Conservation (phyloP, 2,113 vertebrate species). For the Lagenorhynchus albirostris region DNA sequence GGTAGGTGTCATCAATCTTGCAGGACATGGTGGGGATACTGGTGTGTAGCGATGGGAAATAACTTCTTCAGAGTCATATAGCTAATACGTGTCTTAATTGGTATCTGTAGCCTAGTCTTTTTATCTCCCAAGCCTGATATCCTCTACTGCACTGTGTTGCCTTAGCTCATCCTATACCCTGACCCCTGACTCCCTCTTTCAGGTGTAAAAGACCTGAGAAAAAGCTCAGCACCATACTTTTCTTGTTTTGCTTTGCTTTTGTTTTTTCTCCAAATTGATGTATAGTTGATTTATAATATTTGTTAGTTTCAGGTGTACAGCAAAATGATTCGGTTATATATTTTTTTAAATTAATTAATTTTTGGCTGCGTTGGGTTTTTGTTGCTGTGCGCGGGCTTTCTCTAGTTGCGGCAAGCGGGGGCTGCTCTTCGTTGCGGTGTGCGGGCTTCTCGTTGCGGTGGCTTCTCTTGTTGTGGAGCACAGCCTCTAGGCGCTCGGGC, state of each 20-base stretch:
- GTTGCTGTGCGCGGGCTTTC: no score
- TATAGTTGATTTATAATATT: background rate
- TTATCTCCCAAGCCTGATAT: background rate
- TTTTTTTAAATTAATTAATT: no score
- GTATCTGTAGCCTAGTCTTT: background rate
- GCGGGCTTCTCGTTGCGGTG: no score
- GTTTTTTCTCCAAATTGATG: background rate
- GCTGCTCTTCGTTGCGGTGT: no score
- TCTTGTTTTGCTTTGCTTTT: background rate
- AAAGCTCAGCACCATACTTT: background rate
- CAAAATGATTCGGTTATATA: background rate
- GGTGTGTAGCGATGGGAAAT: background rate
- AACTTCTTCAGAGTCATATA: background rate
- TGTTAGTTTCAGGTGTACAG: background rate
- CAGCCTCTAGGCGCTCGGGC: no score
- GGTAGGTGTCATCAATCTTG: background rate
- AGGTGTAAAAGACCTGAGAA: background rate
- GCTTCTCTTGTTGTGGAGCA: no score
- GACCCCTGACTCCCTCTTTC: background rate
- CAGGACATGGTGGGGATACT: background rate
- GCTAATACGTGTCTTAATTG: background rate
- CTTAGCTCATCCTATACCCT: background rate
- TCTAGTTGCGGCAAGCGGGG: no score
- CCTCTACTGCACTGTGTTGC: background rate
- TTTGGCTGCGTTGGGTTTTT: no score